Conservation (phyloP, 2,113 vertebrate species). For the Seriola rivoliana region DNA sequence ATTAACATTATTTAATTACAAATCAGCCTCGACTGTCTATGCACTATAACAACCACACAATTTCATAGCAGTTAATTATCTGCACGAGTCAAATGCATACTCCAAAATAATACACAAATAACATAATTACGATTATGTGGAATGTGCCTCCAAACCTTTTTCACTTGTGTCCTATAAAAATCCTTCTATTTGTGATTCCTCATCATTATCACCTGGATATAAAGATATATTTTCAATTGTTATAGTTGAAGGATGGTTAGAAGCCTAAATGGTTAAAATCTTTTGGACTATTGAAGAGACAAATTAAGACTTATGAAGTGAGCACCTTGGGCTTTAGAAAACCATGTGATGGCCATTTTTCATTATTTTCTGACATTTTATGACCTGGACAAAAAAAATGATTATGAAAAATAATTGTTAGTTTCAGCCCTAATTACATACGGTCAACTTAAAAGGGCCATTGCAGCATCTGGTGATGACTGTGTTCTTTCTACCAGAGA, state of each 20-base stretch:
- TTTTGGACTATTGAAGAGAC: too few species aligned
- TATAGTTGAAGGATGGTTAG: background rate
- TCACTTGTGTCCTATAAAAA: too few species aligned
- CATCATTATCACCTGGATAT: background rate
- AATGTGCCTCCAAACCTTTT: background rate
- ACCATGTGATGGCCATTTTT: too few species aligned
- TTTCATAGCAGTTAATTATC: slow-evolving; percentile 6
- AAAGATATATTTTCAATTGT: too few species aligned
- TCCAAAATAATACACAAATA: background rate
- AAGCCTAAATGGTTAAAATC: background rate
- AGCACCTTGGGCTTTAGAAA: too few species aligned
- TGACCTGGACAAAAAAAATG: too few species aligned
- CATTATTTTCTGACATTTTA: too few species aligned
- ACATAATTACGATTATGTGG: background rate
- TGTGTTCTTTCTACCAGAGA: background rate
- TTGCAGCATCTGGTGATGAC: background rate
- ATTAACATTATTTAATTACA: slow-evolving; percentile 43
- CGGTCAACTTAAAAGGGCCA: background rate
- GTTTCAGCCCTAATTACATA: too few species aligned
- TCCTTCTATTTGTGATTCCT: background rate
- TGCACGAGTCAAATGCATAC: slow-evolving; percentile 1
- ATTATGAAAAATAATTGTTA: too few species aligned
- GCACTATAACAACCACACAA: background rate
- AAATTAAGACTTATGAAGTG: too few species aligned
- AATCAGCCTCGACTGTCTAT: slow-evolving; percentile 22